Percentiles rank a stretch among this genome's conserved stretches.
Conservation (phyloP, 2,888 invertebrate genomes). For the Anticlea derivata region DNA sequence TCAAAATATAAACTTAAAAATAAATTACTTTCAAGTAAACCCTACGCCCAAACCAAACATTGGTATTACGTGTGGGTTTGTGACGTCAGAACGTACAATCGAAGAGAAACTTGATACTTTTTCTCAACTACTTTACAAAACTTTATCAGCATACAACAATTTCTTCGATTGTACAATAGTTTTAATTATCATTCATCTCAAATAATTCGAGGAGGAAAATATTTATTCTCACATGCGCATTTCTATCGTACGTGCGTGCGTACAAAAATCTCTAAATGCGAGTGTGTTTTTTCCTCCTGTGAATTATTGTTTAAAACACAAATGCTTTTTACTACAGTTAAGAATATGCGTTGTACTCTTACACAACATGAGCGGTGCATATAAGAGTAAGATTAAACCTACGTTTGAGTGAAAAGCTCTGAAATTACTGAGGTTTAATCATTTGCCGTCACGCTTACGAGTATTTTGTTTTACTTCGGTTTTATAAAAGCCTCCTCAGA, state of each 20-base stretch:
- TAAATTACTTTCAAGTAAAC: slow-evolving; percentile 17
- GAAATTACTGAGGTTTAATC: background rate
- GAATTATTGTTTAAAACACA: background rate
- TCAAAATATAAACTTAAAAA: too few relatives aligned
- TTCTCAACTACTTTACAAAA: background rate
- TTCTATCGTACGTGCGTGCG: too few relatives aligned
- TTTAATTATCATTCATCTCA: background rate
- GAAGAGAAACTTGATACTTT: slow-evolving; percentile 4
- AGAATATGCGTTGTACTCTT: background rate
- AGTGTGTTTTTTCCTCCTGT: background rate
- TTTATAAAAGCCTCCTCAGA: too few relatives aligned
- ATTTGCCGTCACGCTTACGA: slow-evolving; percentile 3
- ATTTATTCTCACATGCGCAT: too few relatives aligned
- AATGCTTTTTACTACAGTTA: slow-evolving; percentile 1
- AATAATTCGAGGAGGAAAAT: background rate
- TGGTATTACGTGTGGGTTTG: slow-evolving; percentile 32
- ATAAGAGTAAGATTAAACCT: too few relatives aligned
- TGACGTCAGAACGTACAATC: slow-evolving; percentile 24
- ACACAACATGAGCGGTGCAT: too few relatives aligned
- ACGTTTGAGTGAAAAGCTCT: too few relatives aligned
- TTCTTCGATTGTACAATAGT: slow-evolving; percentile 15
- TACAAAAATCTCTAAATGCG: too few relatives aligned
- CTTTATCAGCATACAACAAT: background rate
- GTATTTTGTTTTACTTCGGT: background rate
- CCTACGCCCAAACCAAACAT: slow-evolving; percentile 24